Conservation (phyloP, 2,113 vertebrate genomes). For the Osmerus eperlanus region DNA sequence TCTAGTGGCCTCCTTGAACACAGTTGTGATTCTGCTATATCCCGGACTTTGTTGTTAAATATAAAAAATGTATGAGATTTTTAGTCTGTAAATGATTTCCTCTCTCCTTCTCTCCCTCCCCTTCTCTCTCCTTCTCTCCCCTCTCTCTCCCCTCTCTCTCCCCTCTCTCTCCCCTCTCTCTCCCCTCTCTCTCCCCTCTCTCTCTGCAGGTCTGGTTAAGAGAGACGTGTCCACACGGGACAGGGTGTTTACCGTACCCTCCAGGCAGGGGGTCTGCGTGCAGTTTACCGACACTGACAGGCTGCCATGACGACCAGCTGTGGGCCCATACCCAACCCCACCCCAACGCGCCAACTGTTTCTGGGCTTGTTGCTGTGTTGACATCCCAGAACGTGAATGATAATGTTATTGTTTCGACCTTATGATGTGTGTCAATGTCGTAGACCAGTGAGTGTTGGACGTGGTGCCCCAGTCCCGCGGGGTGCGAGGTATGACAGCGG, state of each 20-base stretch:
- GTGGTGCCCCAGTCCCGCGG: not conserved
- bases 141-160: not conserved
- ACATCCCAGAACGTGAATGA: constrained; percentile 14
- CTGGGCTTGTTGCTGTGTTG: constrained; percentile 8
- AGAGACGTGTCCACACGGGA: constrained; percentile 2
- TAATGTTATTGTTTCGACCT: constrained; percentile 22
- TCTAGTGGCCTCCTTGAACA: constrained; percentile 51
- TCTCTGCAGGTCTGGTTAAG: not conserved
- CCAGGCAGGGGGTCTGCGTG: constrained; percentile 7
- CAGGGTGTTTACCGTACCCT: not conserved
- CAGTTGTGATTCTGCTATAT: not conserved
- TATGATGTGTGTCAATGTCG: not conserved
- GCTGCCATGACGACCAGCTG: not conserved
- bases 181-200: too few species aligned
- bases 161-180: too few species aligned
- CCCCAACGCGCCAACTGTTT: not conserved
- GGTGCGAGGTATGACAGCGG: constrained; percentile 12
- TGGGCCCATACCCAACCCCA: constrained; percentile 4
- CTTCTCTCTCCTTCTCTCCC: not conserved
- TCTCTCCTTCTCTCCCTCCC: not conserved
- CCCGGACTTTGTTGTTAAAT: not conserved
- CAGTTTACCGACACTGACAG: constrained; percentile 4
- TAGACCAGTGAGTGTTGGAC: not conserved
- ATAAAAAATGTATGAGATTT: too few species aligned
- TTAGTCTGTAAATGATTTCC: not conserved